Conservation (phyloP, 2,797 vertebrate genomes). For the Otolemur crassicaudatus region DNA sequence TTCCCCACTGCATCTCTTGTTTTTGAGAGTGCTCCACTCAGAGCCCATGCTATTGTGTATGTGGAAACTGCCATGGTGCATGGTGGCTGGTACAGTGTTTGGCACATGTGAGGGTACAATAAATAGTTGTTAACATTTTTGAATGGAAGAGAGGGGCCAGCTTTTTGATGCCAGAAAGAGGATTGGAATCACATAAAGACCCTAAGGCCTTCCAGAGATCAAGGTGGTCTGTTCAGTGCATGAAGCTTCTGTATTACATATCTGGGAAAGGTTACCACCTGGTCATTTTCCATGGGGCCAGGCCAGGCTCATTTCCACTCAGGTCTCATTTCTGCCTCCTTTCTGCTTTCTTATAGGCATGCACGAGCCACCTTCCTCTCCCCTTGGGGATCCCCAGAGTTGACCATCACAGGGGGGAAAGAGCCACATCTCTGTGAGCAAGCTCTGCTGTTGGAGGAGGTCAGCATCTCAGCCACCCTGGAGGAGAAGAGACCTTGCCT, state of each 20-base stretch:
- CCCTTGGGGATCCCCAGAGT: neutral
- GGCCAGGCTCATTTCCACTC: neutral
- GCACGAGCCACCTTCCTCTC: neutral
- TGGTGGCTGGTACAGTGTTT: neutral
- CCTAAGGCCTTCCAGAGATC: neutral
- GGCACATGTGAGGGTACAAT: neutral
- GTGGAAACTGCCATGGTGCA: no score
- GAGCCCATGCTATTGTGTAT: rapidly evolving
- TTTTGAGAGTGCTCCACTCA: rapidly evolving
- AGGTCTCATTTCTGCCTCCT: neutral
- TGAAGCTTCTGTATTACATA: neutral
- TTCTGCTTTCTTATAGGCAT: neutral
- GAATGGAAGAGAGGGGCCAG: neutral
- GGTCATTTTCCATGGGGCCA: neutral
- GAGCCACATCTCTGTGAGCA: neutral
- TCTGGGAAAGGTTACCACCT: neutral
- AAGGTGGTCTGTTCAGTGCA: neutral
- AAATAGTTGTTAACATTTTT: neutral
- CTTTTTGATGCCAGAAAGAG: neutral
- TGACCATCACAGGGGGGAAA: neutral
- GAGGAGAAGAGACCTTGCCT: neutral
- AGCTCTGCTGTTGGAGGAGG: neutral
- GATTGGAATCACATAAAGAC: neutral
- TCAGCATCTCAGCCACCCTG: neutral
- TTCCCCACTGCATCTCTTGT: no score